phyloP scores from a whole-genome alignment of 2,888 invertebrate genomes.

The Chrysotoxum bicinctum region DNA sequence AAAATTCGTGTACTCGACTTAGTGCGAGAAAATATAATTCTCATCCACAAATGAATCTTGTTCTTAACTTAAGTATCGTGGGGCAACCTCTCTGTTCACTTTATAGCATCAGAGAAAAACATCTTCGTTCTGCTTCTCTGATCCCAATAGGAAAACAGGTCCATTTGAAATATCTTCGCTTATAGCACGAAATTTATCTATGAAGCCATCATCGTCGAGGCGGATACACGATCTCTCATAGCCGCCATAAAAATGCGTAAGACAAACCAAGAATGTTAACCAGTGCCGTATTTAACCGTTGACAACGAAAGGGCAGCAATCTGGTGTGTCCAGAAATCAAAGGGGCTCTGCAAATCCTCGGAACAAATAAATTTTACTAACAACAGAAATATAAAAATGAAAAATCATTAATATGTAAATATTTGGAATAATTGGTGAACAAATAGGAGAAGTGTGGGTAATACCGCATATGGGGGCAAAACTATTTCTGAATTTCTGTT shows the following conservation, averaged over 20 bases:
- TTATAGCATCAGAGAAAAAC: not conserved
- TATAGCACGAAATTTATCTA: conserved; percentile 39
- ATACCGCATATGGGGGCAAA: no score
- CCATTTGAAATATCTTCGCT: conserved; percentile 15
- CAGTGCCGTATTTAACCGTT: not conserved
- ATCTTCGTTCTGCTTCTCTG: not conserved
- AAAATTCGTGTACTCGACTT: conserved; percentile 43
- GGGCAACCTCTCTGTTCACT: not conserved
- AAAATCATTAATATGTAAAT: no score
- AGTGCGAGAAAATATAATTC: conserved; percentile 59
- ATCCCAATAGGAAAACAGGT: conserved; percentile 45
- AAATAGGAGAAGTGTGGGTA: no score
- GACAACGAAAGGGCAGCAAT: not conserved
- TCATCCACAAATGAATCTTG: conserved; percentile 29
- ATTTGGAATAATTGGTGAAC: no score
- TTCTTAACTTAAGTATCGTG: conserved; percentile 8
- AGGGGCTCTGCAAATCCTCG: no score
- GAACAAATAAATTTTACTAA: no score
- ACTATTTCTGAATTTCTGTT: no score
- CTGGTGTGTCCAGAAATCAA: no score
- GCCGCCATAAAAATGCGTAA: conserved; percentile 46
- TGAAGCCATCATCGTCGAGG: conserved; percentile 45
- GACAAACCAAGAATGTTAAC: conserved; percentile 11
- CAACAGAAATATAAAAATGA: no score
- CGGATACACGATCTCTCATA: conserved; percentile 19